Conservation (phyloP, 2,888 invertebrate genomes). For the Caenorhabditis angaria region DNA sequence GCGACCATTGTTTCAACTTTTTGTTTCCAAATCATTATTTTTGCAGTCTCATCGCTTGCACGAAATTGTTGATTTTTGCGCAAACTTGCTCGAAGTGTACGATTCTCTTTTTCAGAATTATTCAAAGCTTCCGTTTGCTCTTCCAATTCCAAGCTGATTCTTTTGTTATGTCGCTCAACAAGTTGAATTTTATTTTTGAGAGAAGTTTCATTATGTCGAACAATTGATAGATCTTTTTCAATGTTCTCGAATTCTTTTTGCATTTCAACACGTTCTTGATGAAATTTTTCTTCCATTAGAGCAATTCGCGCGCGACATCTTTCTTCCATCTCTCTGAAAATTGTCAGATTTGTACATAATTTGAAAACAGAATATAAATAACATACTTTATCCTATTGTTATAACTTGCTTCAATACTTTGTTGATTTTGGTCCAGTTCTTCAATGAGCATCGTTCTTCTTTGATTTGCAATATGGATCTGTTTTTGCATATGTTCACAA, state of each 20-base stretch:
- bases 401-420: constrained; percentile 58
- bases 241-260: constrained; percentile 57
- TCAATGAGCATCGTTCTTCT: constrained; percentile 57
- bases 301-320: constrained; percentile 48
- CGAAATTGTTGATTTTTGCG: constrained; percentile 54
- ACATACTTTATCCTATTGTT: constrained; percentile 50
- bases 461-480: constrained; percentile 59
- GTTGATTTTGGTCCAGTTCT: constrained; percentile 60
- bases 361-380: constrained; percentile 15
- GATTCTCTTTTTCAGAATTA: constrained; percentile 54
- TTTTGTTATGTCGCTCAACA: constrained; percentile 55
- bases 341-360: not conserved
- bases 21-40: constrained; percentile 57
- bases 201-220: constrained; percentile 54
- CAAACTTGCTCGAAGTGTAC: constrained; percentile 51
- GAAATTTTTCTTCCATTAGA: constrained; percentile 57
- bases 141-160: constrained; percentile 49
- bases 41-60: constrained; percentile 48
- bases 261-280: constrained; percentile 50
- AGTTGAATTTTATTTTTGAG: constrained; percentile 51
- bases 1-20: constrained; percentile 58
- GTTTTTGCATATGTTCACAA: constrained; percentile 56
- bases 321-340: constrained; percentile 57
- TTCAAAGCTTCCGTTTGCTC: constrained; percentile 51
- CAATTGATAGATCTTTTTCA: constrained; percentile 56